Evolutionary conservation across 2,797 vertebrate genomes (phyloP), one percentile per base, ranked within the genome.

Genomic region (Cynodonichthys magdalenae): DNA sequence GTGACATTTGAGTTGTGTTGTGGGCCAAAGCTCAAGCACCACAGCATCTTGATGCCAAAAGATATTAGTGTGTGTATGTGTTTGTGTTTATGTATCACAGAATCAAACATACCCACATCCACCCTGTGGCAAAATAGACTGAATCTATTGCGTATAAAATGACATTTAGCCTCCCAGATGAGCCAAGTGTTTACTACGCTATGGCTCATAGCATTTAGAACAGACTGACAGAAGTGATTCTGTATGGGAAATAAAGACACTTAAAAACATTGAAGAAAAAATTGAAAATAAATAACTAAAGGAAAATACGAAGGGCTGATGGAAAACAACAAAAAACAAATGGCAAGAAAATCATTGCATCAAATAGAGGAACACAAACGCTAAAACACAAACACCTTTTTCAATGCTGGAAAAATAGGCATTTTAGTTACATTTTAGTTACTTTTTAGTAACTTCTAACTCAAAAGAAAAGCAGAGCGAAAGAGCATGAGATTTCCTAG

Each of bases 1-100:
- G 83, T 90, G 89, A 89, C 90, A 89, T 90, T 89, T 84, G 20
- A 71, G 63, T 63, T 69, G 57, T 19, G 36, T 63, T 74, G 51
- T 48, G 70, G 74, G 71, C 81, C 79, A 82, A 69, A 81, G 70
- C 82, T 82, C 73, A 80, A 80, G 69, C 77, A 61, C 60, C 41
- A 20, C 14, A 39, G 45, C 46, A 19, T 73, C 52, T 46, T 28
- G 59, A 74, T 80, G 79, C 79, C 81, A 84, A 74, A 68, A 82
- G 67, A 63, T 79, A 81, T 61, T 51, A 60, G n/a, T 11, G 41
- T 70, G 63, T 64, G 58, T 48, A 5, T 46, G 50, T 42, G 19
- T 72, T 12, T 77, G 71, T 67, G 71, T 79, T 63, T 15, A 63
- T 46, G 73, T 62, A 67, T 67, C 68, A 59, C n/a, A 0, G 51